These are phyloP conservation scores for Pipa parva DNA, from an alignment of 2,113 vertebrate species.

Conservation along the genomic window DNA sequence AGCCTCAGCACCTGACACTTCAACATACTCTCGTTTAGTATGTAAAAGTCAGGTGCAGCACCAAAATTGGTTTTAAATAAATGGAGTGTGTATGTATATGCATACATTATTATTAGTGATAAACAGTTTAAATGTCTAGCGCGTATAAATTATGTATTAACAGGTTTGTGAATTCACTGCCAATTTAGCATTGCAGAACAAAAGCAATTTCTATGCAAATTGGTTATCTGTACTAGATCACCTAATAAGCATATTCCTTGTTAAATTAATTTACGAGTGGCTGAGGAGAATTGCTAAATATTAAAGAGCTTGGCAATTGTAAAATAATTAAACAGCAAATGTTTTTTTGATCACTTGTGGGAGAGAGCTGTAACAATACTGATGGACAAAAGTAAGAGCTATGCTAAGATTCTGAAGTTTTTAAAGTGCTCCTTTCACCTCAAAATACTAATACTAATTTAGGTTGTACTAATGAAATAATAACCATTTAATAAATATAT, in stretches of 20 bases:
- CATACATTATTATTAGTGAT: neutral
- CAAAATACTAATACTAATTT: no score
- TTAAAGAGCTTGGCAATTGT: neutral
- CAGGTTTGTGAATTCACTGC: neutral
- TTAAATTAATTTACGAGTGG: constrained; percentile 15
- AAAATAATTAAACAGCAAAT: neutral
- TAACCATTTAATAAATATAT: no score
- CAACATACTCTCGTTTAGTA: neutral
- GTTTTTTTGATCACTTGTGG: neutral
- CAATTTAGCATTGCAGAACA: constrained; percentile 19
- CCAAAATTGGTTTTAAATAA: no score
- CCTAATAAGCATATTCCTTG: constrained; percentile 9
- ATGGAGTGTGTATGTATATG: no score
- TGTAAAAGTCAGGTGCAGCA: neutral
- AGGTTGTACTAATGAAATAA: no score
- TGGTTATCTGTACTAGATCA: neutral
- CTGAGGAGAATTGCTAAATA: constrained; percentile 7
- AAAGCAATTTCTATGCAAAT: constrained; percentile 42
- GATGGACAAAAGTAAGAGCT: neutral
- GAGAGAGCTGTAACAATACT: neutral
- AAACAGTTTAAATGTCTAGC: neutral
- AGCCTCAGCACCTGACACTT: neutral
- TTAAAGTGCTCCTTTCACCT: neutral
- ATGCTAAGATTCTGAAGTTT: no score
- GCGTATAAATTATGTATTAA: constrained; percentile 7